Evolutionary conservation across 1,140 invertebrate genomes (phyloP).

Genomic region (Orchesella cincta): DNA sequence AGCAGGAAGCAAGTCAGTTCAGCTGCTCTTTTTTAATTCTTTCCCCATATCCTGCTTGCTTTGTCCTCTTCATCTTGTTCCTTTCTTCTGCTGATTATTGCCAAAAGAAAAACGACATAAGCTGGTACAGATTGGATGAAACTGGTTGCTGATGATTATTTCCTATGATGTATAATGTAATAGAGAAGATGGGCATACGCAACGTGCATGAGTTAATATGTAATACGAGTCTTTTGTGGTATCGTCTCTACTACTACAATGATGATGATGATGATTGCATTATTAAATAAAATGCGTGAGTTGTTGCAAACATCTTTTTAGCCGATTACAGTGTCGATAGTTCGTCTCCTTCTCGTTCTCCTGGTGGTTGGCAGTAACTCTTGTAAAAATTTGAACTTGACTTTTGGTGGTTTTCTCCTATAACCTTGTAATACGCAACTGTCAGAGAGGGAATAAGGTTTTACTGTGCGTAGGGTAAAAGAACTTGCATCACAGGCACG

Average conservation of each 20-base stretch:
- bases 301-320: background rate
- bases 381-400: background rate
- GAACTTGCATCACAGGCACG: background rate
- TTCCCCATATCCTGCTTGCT: background rate
- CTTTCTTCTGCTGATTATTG: background rate
- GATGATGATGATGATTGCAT: constrained; percentile 4
- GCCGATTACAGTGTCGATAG: background rate
- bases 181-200: background rate
- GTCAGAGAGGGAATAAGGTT: too few species aligned
- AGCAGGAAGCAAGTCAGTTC: background rate
- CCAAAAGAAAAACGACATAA: background rate
- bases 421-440: too few species aligned
- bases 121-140: constrained; percentile 3
- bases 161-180: background rate
- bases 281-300: constrained; percentile 13
- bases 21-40: too few species aligned
- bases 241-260: background rate
- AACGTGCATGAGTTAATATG: background rate
- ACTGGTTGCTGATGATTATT: background rate
- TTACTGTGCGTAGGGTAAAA: background rate
- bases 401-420: too few species aligned
- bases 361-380: background rate
- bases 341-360: background rate
- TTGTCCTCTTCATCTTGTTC: background rate
- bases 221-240: background rate